Base-by-base conservation (phyloP, 2,113 vertebrate species). In the Callocephalon fimbriatum region DNA sequence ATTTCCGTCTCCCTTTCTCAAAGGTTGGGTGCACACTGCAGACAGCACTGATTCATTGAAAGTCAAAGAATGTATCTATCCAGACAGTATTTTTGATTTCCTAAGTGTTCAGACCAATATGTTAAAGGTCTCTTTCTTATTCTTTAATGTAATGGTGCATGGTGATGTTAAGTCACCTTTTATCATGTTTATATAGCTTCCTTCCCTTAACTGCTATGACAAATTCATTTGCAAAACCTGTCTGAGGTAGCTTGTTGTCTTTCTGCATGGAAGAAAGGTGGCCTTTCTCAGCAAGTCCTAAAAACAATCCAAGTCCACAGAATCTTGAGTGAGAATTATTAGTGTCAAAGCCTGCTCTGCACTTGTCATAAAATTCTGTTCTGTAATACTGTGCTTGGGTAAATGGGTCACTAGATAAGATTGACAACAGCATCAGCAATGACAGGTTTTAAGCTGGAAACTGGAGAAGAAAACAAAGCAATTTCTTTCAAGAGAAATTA, bases 401-500 rank as follows among this genome's bases (percentile, higher is more conserved):
- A 98, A 97, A 96, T 58, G 96, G 94, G 81, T 95, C 73, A 63
- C 88, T 89, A 93, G 87, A 67, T 72, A 91, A 96, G 97, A 98
- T 27, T 96, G 97, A 97, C 93, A 93, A 54, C 83, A 75, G 88
- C 32, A 65, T 78, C 61, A 26, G 26, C 94, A 93, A 83, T 93
- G 95, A 92, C 84, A 75, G 87, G 82, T 85, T 97, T 97, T 86
- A 74, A 80, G 51, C 65, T 93, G 27, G 53, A 90, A 97, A 86
- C 73, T 68, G 48, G 53, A 94, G 51, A 88, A 94, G 63, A 78
- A 89, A 94, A 92, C 22, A 0, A 50, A 85, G 79, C 85, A 75
- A 79, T 95, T 86, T 94, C 80, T 93, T 95, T 95, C 62, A 84
- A 63, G 61, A 82, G 50, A 93, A 97, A 80, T 94, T 78, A 94